These are phyloP conservation scores for Ornithorhynchus anatinus DNA, from an alignment of 2,113 vertebrate species.

Conservation along the genomic window DNA sequence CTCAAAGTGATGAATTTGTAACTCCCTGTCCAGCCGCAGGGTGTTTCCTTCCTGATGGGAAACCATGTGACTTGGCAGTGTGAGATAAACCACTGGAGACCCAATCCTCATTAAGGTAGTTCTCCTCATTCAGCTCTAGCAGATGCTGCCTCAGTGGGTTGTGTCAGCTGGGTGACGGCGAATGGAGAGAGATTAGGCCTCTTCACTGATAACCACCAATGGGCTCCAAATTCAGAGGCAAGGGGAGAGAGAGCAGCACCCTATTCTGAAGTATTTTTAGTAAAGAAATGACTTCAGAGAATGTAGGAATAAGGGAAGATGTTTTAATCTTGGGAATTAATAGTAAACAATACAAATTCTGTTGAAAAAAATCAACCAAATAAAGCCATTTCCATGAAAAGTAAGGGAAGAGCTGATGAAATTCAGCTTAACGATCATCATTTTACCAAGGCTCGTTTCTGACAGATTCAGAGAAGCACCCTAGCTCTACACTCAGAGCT, in stretches of 20 bases:
- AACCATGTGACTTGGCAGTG: not conserved
- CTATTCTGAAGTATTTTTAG: not conserved
- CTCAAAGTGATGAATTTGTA: not conserved
- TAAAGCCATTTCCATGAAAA: not conserved
- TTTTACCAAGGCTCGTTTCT: slow-evolving; percentile 1
- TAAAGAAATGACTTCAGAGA: not conserved
- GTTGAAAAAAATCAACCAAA: not conserved
- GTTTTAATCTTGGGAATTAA: not conserved
- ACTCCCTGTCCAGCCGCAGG: not conserved
- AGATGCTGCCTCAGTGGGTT: not conserved
- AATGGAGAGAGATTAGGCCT: not conserved
- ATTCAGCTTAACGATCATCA: not conserved
- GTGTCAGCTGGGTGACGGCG: slow-evolving; percentile 1
- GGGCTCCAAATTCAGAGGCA: not conserved
- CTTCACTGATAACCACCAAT: not conserved
- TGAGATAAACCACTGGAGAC: not conserved
- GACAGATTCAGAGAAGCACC: not conserved
- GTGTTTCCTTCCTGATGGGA: not conserved
- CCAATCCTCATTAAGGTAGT: not conserved
- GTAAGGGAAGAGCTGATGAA: slow-evolving; percentile 26
- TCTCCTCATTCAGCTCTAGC: not conserved
- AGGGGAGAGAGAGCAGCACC: not conserved
- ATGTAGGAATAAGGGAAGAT: not conserved
- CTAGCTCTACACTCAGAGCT: not conserved
- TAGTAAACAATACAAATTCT: too few relatives aligned